Evolutionary conservation across 2,888 invertebrate species (phyloP), one percentile per base, ranked within the genome.

Genomic region (Cephus rjabovi): DNA sequence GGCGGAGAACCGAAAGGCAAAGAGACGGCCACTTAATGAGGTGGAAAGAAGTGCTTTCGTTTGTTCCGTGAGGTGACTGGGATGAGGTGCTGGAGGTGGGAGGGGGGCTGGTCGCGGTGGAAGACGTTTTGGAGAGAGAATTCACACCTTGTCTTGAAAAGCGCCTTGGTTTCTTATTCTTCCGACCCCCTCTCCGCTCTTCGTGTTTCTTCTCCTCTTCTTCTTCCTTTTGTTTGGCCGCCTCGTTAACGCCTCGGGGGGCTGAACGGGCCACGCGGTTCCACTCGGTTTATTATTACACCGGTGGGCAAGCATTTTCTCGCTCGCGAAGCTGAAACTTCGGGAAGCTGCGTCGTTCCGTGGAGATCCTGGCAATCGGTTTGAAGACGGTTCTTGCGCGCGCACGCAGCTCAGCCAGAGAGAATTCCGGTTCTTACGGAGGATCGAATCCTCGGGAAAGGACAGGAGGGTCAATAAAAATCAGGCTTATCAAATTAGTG

Each of bases 181-280:
- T 71, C 70, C 35, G 12, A 76, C 76, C 76, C n/a, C 70, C 11
- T 15, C 70, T 30, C 70, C 70, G 33, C 68, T 75, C 77, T 73
- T 77, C 74, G 75, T 9, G 71, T 35, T 34, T 37, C 56, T 30
- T 33, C 73, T 73, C 77, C 81, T 75, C 75, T 81, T 83, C 83
- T 74, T 69, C 3, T 34, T 75, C 74, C 77, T 75, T 79, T 81
- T 88, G 83, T 89, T 89, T 89, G 86, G 85, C 86, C 86, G 89
- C 84, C 89, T 89, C 86, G 88, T 89, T 89, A 88, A 88, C 89
- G 87, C 89, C 87, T 87, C 83, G 85, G 71, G 70, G 71, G 68
- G 37, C 37, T 35, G 34, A 74, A n/a, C 34, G 74, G 33, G n/a
- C 30, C 34, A 35, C 74, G 74, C 34, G 74, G 31, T n/a, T n/a